Evolutionary conservation across 2,888 invertebrate species (phyloP), one percentile per base, ranked within the genome.

Genomic region (Choreutis nemorana): DNA sequence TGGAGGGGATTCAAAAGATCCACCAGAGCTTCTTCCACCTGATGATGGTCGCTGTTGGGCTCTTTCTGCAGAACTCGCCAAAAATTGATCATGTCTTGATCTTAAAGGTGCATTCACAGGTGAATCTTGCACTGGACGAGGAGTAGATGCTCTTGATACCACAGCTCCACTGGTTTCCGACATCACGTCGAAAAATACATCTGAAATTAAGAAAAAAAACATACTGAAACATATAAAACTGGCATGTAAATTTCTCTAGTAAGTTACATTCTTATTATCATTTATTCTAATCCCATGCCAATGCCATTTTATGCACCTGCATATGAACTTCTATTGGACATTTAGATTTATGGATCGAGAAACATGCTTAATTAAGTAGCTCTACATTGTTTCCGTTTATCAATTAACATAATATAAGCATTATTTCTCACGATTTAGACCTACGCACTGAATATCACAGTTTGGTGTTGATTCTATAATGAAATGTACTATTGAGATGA

Each of bases 1-100:
- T 9, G 81, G 78, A 37, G 86, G 83, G 6, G 86, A 82, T 33
- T 87, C 87, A 41, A 84, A 87, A 40, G 72, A 83, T 29, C 79
- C 77, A 31, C 64, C 71, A 18, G 77, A 65, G 36, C 71, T 72
- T 41, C 81, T 73, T 23, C 81, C 79, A 32, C 70, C 81, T 11
- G 83, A 83, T 2, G 77, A 63, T 35, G 80, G 70, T 41, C 75
- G 56, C 45, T 66, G 65, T 37, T 68, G 73, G 16, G 61, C 62
- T 57, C 75, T 58, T 37, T 77, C 77, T 28, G 79, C 71, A 27
- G 83, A 70, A 42, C 81, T 82, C 34, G 81, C 82, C 40, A 83
- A 67, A 57, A 85, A 81, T 60, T 83, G 81, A 48, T 86, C 79
- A 82, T 83, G 79, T 64, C 83, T 71, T 36, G 83, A 79, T 47